Conservation (phyloP, 2,113 vertebrate genomes). For the Donacobius atricapilla region DNA sequence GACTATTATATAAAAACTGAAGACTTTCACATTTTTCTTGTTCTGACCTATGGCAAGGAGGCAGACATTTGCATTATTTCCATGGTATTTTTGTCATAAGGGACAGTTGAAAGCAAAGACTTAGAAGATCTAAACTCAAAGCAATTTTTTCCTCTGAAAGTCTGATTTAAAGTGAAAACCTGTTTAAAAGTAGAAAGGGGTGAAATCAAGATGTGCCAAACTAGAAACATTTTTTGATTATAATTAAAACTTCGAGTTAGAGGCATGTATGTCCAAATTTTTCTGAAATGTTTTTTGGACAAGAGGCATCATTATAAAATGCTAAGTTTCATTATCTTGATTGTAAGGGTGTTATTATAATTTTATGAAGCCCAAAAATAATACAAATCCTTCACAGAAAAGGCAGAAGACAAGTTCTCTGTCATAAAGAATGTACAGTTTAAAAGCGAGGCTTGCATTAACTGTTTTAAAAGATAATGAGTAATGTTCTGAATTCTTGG, state of each 20-base stretch:
- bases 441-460: neutral
- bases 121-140: neutral
- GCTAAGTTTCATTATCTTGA: neutral
- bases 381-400: neutral
- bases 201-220: neutral
- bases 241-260: neutral
- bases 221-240: neutral
- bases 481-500: neutral
- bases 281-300: neutral
- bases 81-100: neutral
- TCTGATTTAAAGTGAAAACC: neutral
- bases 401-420: neutral
- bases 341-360: neutral
- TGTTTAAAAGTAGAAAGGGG: neutral
- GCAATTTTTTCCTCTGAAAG: neutral
- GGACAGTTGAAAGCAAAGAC: neutral
- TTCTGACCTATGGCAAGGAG: neutral
- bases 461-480: neutral
- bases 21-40: slow-evolving; percentile 32
- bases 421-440: neutral
- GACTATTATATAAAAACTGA: slow-evolving; percentile 32
- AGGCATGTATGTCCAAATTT: neutral
- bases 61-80: slow-evolving; percentile 7
- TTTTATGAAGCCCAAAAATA: neutral
- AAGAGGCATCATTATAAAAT: neutral